phyloP scores from a whole-genome alignment of 2,113 vertebrate genomes.

The Antechinus flavipes region DNA sequence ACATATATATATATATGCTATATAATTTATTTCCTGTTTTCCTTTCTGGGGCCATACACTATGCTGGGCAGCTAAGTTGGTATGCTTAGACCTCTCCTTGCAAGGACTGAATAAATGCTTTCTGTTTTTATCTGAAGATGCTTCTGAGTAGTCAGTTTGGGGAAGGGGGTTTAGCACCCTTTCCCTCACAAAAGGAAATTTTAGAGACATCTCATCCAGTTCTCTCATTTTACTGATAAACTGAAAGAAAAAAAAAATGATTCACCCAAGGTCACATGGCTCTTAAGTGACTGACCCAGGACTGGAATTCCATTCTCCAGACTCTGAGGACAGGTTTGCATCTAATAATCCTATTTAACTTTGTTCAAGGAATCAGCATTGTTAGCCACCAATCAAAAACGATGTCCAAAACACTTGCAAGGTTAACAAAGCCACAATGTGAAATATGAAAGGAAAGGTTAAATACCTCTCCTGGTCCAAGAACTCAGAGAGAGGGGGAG shows the following conservation, averaged over 20 bases:
- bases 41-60: too few species aligned
- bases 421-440: not conserved
- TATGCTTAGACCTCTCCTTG: too few species aligned
- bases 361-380: not conserved
- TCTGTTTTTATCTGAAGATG: too few species aligned
- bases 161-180: too few species aligned
- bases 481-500: not conserved
- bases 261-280: not conserved
- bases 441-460: constrained; percentile 10
- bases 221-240: not conserved
- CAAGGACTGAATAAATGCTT: too few species aligned
- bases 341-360: not conserved
- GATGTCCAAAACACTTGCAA: not conserved
- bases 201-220: not conserved
- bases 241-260: not conserved
- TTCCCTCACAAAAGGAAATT: not conserved
- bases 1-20: too few species aligned
- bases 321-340: not conserved
- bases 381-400: not conserved
- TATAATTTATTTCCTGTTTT: too few species aligned
- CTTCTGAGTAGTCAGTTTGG: too few species aligned
- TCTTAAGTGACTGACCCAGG: not conserved
- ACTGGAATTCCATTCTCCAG: not conserved
- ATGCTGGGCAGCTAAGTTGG: too few species aligned
- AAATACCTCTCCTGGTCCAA: constrained; percentile 1